Percentiles rank a stretch among this genome's conserved stretches.
phyloP scores from a whole-genome alignment of 1,140 invertebrate genomes.

The Micrasema longulum region DNA sequence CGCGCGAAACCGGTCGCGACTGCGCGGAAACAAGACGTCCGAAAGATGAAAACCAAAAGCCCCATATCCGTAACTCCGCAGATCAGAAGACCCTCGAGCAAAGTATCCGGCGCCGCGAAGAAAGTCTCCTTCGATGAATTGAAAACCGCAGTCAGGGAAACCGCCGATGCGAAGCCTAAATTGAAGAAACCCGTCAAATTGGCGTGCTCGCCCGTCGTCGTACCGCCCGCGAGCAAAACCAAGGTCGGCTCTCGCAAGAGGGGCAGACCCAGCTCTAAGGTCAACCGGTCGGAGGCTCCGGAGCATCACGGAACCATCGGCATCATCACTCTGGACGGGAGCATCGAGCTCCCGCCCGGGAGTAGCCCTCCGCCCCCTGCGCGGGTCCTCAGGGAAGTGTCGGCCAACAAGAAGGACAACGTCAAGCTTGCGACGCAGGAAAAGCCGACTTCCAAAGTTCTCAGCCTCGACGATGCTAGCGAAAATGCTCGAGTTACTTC shows the following conservation, averaged over 20 bases:
- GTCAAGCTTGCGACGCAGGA: neutral
- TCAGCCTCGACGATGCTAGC: neutral
- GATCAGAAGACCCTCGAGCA: neutral
- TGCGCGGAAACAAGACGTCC: neutral
- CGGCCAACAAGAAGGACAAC: neutral
- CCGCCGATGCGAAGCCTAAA: neutral
- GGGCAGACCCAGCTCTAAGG: too few species aligned
- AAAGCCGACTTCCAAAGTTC: neutral
- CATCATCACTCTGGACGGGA: neutral
- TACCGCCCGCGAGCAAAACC: too few species aligned
- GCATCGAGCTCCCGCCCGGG: constrained; percentile 2
- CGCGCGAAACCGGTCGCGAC: neutral
- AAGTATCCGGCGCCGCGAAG: neutral
- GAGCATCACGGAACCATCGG: neutral
- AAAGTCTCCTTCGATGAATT: too few species aligned
- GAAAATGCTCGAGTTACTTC: neutral
- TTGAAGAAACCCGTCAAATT: neutral
- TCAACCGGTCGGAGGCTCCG: too few species aligned
- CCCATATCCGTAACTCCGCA: neutral
- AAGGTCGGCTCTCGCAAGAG: too few species aligned
- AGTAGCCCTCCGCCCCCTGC: neutral
- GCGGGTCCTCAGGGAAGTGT: neutral
- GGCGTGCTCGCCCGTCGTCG: too few species aligned
- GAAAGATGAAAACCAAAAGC: neutral
- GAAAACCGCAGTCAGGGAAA: neutral